Evolutionary conservation across 1,140 invertebrate species (phyloP), one percentile per base, ranked within the genome.

Genomic region (Ooceraea biroi): DNA sequence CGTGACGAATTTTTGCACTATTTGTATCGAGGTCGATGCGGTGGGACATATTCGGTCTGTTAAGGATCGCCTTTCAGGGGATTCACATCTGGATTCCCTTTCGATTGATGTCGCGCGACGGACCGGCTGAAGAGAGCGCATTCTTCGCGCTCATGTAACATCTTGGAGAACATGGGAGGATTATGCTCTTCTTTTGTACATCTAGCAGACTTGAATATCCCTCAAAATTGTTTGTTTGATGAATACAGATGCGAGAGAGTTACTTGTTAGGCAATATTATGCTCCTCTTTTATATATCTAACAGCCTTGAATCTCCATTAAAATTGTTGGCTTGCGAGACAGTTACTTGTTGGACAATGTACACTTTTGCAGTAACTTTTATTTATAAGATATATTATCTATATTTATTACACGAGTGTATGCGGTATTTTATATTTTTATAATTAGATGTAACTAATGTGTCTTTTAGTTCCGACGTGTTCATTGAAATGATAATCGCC

Each of bases 1-100:
- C 78, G 41, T 83, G 77, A 60, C 87, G 83, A 88, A 88, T 85
- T 3, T 36, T 65, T 46, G 19, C 55, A 22, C 30, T 63, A 55
- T 73, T 17, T 50, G 60, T 50, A 73, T 60, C 55, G 78, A 50
- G 27, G 17, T 50, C 68, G 69, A 60, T 57, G 22, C 19, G 14
- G 17, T 17, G 5, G 50, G 14, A n/a, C 14, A 36, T 46, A 36
- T 82, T 71, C 66, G 65, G 8, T 0, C 36, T 36, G 25, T 61
- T 36, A 78, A 48, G 27, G 50, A 61, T 82, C 52, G 36, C 58
- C 36, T n/a, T 73, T 46, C 19, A 72, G n/a, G 17, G 30, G 46
- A 46, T 22, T 14, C 44, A 36, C 60, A 50, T 17, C 41, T 19
- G 58, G 22, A 3, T 17, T 30, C 25, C 41, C 22, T 44, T 46